These are phyloP conservation scores for Planococcus citri DNA, from an alignment of 1,140 invertebrate species.

Conservation along the genomic window DNA sequence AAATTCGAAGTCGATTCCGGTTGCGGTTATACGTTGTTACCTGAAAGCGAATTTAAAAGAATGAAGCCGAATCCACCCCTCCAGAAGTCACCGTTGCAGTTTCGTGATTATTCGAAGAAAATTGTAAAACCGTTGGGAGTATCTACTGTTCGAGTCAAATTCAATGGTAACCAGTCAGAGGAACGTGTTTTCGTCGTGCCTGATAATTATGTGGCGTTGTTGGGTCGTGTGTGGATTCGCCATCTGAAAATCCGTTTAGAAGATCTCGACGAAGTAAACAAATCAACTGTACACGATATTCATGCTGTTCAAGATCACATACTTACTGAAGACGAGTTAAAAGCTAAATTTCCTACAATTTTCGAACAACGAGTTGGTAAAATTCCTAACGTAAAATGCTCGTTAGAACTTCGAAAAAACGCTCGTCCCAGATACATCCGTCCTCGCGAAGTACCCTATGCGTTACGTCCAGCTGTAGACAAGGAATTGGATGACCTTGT, in stretches of 20 bases:
- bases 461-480: slow-evolving; percentile 32
- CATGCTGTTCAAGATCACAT: background rate
- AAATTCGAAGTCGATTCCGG: background rate
- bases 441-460: slow-evolving; percentile 33
- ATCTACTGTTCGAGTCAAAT: background rate
- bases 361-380: background rate
- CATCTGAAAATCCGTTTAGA: background rate
- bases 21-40: background rate
- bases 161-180: background rate
- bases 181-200: background rate
- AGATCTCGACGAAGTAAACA: background rate
- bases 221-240: background rate
- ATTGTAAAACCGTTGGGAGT: background rate
- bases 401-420: background rate
- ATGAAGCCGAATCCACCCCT: background rate
- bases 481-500: background rate
- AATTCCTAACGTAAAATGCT: background rate
- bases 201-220: background rate
- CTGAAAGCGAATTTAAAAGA: background rate
- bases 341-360: background rate
- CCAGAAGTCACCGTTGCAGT: slow-evolving; percentile 18
- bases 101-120: background rate
- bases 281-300: background rate
- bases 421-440: slow-evolving; percentile 31
- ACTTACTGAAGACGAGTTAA: background rate